Evolutionary conservation across 2,888 invertebrate genomes (phyloP).

Genomic region (Eueremaeus valkanovi): DNA sequence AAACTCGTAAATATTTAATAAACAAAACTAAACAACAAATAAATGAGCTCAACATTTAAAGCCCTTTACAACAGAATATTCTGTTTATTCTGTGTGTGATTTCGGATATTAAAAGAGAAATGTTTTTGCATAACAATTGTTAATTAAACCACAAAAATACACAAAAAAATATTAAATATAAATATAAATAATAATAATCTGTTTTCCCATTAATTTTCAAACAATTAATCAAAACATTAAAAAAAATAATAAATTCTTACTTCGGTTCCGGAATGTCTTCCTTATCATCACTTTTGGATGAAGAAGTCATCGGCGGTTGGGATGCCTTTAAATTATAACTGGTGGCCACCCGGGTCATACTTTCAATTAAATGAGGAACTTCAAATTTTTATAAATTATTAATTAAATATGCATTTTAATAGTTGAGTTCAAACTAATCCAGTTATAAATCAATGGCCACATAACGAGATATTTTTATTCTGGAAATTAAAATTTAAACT

Average conservation of each 20-base stretch:
- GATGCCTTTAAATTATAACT: background rate
- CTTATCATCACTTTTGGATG: background rate
- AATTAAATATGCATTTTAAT: too few relatives aligned
- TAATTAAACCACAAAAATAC: background rate
- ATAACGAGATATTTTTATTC: background rate
- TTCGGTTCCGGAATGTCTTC: background rate
- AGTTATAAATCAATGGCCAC: too few relatives aligned
- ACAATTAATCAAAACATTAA: background rate
- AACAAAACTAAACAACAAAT: too few relatives aligned
- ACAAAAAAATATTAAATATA: too few relatives aligned
- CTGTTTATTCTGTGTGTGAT: too few relatives aligned
- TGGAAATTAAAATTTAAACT: background rate
- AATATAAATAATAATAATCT: background rate
- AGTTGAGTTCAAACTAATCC: background rate
- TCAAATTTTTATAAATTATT: background rate
- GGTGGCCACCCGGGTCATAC: slow-evolving; percentile 1
- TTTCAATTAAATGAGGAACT: background rate
- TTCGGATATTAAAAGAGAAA: background rate
- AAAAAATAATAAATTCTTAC: slow-evolving; percentile 5
- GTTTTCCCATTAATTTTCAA: background rate
- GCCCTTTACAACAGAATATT: too few relatives aligned
- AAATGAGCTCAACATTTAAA: too few relatives aligned
- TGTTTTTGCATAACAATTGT: background rate
- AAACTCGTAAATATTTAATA: too few relatives aligned
- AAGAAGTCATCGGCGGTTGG: background rate